phyloP scores from a whole-genome alignment of 2,888 invertebrate genomes.

The Xestobium rufovillosum region DNA sequence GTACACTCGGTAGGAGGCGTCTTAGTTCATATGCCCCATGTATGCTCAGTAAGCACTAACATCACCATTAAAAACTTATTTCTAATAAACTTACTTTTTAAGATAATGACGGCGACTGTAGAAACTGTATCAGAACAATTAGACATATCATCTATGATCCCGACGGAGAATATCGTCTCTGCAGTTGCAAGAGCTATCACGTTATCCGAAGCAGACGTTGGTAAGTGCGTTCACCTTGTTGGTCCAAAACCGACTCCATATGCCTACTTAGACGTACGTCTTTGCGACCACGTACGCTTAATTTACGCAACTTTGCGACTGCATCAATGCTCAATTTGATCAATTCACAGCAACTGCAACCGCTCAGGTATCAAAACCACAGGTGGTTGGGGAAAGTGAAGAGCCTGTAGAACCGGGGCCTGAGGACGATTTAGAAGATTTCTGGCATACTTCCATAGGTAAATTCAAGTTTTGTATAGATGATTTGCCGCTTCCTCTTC shows the following conservation, averaged over 20 bases:
- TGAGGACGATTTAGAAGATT: slow-evolving; percentile 72
- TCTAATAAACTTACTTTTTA: slow-evolving; percentile 6
- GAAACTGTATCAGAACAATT: slow-evolving; percentile 88
- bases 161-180: slow-evolving; percentile 64
- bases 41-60: slow-evolving; percentile 59
- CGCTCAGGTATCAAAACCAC: slow-evolving; percentile 67
- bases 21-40: slow-evolving; percentile 88
- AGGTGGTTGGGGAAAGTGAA: slow-evolving; percentile 69
- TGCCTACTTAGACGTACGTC: too few species aligned
- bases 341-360: slow-evolving; percentile 46
- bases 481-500: slow-evolving; percentile 83
- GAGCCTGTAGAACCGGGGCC: slow-evolving; percentile 60
- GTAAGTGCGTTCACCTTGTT: slow-evolving; percentile 41
- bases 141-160: slow-evolving; percentile 80
- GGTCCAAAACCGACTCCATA: slow-evolving; percentile 6
- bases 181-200: slow-evolving; percentile 83
- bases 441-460: slow-evolving; percentile 90
- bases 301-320: neutral
- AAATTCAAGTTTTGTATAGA: slow-evolving; percentile 87
- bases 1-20: slow-evolving; percentile 76
- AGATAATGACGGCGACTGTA: slow-evolving; percentile 94
- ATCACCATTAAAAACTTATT: slow-evolving; percentile 22
- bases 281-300: neutral
- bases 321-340: neutral
- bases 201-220: slow-evolving; percentile 82